Conservation (phyloP, 2,797 vertebrate species). For the Rhabdomys pumilio region DNA sequence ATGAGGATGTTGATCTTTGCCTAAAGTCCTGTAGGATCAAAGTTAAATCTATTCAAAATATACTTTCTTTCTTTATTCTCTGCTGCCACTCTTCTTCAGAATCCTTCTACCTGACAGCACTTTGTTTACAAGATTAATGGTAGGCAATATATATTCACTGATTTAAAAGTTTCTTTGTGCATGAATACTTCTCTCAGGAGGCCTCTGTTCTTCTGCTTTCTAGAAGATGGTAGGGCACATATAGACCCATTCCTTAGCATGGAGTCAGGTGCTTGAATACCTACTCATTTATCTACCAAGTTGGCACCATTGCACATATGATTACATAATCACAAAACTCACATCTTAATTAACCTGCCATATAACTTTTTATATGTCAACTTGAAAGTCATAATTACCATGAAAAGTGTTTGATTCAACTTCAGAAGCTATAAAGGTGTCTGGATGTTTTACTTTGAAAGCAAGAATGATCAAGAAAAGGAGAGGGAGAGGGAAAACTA, state of each 20-base stretch:
- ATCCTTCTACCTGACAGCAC: not conserved
- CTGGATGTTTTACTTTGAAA: not conserved
- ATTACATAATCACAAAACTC: not conserved
- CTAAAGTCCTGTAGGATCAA: not conserved
- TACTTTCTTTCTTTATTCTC: not conserved
- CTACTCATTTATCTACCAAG: not conserved
- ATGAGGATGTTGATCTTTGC: not conserved
- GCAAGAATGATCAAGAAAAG: not conserved
- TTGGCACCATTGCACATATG: not conserved
- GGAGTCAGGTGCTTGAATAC: too few species aligned
- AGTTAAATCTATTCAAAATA: not conserved
- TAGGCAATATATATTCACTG: not conserved
- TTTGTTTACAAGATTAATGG: not conserved
- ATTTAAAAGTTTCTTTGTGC: not conserved
- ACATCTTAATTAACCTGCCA: not conserved
- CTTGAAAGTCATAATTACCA: not conserved
- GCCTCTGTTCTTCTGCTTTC: not conserved
- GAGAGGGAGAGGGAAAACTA: not conserved
- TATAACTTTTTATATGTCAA: not conserved
- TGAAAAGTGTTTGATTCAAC: not conserved
- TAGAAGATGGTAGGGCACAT: rapidly evolving
- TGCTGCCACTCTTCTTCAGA: not conserved
- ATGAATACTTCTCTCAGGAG: not conserved
- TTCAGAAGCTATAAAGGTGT: not conserved
- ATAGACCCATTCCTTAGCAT: not conserved